Evolutionary conservation across 2,797 vertebrate species (phyloP).

Genomic region (Liparis tanakae): DNA sequence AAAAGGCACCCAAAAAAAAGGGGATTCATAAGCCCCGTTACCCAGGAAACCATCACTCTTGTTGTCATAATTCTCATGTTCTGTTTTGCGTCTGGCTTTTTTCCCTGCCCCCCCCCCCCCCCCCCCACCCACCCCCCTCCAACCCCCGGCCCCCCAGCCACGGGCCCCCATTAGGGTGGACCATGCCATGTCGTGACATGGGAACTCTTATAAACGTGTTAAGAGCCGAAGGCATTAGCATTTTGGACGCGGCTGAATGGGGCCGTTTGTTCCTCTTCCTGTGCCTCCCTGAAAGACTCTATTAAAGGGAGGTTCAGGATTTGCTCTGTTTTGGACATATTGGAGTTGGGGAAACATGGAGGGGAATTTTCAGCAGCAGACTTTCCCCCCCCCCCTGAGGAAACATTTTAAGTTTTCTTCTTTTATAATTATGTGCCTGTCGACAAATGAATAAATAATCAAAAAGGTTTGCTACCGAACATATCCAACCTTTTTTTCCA

Average conservation of each 20-base stretch:
- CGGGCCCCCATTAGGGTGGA: conserved; percentile 70
- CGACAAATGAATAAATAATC: not conserved
- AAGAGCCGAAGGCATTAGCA: conserved; percentile 88
- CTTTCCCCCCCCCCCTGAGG: conserved; percentile 36
- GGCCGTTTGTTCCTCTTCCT: conserved; percentile 86
- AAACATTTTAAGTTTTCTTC: conserved; percentile 34
- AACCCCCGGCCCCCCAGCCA: conserved; percentile 24
- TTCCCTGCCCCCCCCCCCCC: conserved; percentile 55
- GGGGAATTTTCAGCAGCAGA: conserved; percentile 65
- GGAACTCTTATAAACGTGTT: conserved; percentile 87
- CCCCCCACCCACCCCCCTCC: too few relatives aligned
- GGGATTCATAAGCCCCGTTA: conserved; percentile 36
- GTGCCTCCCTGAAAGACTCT: conserved; percentile 85
- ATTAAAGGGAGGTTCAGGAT: conserved; percentile 85
- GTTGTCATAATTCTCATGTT: conserved; percentile 72
- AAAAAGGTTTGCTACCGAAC: not conserved
- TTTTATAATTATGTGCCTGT: not conserved
- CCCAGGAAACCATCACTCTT: conserved; percentile 64
- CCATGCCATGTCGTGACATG: conserved; percentile 85
- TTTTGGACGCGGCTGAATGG: conserved; percentile 88
- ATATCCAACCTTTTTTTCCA: not conserved
- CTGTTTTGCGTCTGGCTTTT: conserved; percentile 64
- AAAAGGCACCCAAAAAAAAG: conserved; percentile 50
- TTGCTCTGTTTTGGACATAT: conserved; percentile 82
- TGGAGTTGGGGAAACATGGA: conserved; percentile 70